These are phyloP conservation scores for Muscina levida DNA, from an alignment of 2,888 invertebrate species.

Conservation along the genomic window DNA sequence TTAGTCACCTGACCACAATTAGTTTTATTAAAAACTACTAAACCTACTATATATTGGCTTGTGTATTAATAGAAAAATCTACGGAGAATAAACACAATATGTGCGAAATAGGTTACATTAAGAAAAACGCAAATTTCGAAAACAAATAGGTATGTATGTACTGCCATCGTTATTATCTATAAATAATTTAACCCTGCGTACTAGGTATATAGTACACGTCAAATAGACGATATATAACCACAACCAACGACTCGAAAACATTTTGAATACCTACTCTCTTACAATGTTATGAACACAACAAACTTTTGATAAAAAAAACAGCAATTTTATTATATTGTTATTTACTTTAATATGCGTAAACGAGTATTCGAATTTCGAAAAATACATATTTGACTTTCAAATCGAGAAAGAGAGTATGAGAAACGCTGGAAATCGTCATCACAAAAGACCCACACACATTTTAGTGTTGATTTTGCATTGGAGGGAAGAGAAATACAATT, in stretches of 20 bases:
- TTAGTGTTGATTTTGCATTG: background rate
- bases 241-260: background rate
- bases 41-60: background rate
- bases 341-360: slow-evolving; percentile 5
- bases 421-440: background rate
- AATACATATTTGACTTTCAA: slow-evolving; percentile 40
- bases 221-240: too few species aligned
- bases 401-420: slow-evolving; percentile 1
- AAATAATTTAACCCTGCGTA: too few species aligned
- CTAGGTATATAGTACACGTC: too few species aligned
- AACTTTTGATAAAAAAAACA: slow-evolving; percentile 38
- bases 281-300: slow-evolving; percentile 15
- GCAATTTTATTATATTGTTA: slow-evolving; percentile 31
- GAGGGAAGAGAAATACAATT: background rate
- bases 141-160: background rate
- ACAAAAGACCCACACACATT: slow-evolving; percentile 6
- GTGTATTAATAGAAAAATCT: background rate
- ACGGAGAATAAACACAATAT: background rate
- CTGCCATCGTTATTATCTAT: too few species aligned
- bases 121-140: background rate
- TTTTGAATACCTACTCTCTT: slow-evolving; percentile 6
- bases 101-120: background rate
- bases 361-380: slow-evolving; percentile 47
- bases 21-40: background rate
- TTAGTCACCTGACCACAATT: slow-evolving; percentile 11